These are phyloP conservation scores for Distichodus sexfasciatus DNA, from an alignment of 2,797 vertebrate species.

Conservation along the genomic window DNA sequence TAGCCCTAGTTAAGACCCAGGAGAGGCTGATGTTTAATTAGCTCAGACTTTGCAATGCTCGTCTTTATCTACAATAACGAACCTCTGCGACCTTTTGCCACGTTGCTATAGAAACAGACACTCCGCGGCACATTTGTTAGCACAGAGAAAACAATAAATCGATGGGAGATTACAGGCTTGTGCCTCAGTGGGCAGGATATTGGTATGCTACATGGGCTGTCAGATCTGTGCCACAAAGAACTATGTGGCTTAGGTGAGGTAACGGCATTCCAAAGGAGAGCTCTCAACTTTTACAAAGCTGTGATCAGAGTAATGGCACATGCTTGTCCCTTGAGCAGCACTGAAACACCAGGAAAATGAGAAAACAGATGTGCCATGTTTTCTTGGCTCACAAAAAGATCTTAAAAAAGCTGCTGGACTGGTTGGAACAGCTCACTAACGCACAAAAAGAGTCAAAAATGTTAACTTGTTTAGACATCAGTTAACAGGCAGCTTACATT, in stretches of 20 bases:
- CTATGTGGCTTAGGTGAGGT: background rate
- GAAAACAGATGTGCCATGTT: too few species aligned
- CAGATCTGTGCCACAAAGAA: background rate
- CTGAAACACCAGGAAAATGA: background rate
- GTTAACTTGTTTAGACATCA: background rate
- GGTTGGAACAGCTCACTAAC: background rate
- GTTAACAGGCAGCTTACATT: background rate
- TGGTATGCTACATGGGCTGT: background rate
- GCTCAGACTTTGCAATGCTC: slow-evolving; percentile 17
- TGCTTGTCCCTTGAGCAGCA: background rate
- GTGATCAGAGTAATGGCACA: too few species aligned
- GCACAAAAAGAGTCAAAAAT: background rate
- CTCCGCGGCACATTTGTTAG: slow-evolving; percentile 29
- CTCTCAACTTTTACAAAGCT: background rate
- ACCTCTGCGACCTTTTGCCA: slow-evolving; percentile 34
- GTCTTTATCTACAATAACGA: slow-evolving; percentile 39
- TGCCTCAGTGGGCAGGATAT: background rate
- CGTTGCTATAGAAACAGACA: slow-evolving; percentile 47
- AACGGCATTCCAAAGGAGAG: background rate
- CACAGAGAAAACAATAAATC: slow-evolving; percentile 33
- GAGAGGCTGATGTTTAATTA: slow-evolving; percentile 35
- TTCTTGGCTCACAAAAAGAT: too few species aligned
- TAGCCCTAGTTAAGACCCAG: slow-evolving; percentile 21
- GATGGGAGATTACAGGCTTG: slow-evolving; percentile 32
- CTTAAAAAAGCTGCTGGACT: too few species aligned